phyloP scores from a whole-genome alignment of 92 coral and sea anemone species.

The Parazoanthus darwini region DNA sequence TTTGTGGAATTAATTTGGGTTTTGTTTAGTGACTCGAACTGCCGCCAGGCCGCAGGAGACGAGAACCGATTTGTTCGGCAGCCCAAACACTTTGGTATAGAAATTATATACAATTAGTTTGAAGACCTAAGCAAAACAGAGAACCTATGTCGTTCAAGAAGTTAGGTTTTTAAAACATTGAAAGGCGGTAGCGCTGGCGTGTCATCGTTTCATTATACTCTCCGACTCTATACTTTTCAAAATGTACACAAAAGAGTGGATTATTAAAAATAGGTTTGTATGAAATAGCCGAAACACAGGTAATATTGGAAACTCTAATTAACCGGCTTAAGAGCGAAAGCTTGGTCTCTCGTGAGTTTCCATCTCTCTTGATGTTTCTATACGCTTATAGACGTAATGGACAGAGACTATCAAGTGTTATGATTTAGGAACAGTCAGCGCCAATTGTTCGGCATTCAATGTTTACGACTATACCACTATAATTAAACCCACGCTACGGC shows the following conservation, averaged over 20 bases:
- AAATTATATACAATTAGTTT: constrained; percentile 35
- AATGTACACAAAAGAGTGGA: constrained; percentile 92
- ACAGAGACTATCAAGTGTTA: constrained; percentile 36
- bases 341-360: not conserved
- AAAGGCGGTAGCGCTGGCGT: constrained; percentile 49
- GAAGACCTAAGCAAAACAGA: constrained; percentile 28
- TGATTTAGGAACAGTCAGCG: constrained; percentile 75
- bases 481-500: constrained; percentile 57
- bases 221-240: constrained; percentile 65
- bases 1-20: constrained; percentile 94
- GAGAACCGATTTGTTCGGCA: constrained; percentile 59
- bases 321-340: constrained; percentile 39
- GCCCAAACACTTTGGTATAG: constrained; percentile 46
- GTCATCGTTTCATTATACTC: constrained; percentile 43
- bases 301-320: constrained; percentile 84
- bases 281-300: constrained; percentile 79
- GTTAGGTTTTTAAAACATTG: constrained; percentile 39
- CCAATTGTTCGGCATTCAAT: constrained; percentile 69
- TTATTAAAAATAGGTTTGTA: constrained; percentile 91
- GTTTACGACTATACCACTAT: constrained; percentile 74
- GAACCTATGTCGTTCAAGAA: constrained; percentile 26
- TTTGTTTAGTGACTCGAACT: constrained; percentile 86
- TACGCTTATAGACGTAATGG: constrained; percentile 23
- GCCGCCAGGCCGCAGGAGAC: constrained; percentile 79
- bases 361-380: constrained; percentile 24